Evolutionary conservation across 2,888 invertebrate genomes (phyloP).

Genomic region (Amiota mariae): DNA sequence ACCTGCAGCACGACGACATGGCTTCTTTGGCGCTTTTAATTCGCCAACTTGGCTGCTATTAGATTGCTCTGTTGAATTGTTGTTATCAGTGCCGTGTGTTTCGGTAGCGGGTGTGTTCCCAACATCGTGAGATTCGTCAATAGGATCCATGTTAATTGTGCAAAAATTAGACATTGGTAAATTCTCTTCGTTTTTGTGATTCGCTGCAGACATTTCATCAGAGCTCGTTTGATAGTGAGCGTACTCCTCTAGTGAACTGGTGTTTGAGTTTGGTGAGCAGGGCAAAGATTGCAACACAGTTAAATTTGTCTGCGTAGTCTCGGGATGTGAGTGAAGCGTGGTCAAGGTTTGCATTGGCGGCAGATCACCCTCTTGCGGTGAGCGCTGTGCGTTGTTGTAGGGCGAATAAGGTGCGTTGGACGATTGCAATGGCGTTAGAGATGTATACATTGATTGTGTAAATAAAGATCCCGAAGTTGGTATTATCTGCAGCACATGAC

Average conservation of each 20-base stretch:
- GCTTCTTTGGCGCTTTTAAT: conserved; percentile 26
- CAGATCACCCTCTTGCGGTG: conserved; percentile 70
- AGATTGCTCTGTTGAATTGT: background rate
- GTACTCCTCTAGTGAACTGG: conserved; percentile 62
- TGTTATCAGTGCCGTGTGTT: conserved; percentile 41
- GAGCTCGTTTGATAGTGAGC: background rate
- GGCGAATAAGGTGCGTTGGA: conserved; percentile 59
- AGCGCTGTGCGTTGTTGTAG: conserved; percentile 59
- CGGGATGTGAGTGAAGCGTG: conserved; percentile 55
- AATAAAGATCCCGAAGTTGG: conserved; percentile 77
- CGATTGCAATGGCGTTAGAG: conserved; percentile 44
- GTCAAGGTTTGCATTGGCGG: conserved; percentile 65
- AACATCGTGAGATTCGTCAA: conserved; percentile 37
- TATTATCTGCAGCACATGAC: conserved; percentile 66
- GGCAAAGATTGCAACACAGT: conserved; percentile 57
- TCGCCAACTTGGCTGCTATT: too few relatives aligned
- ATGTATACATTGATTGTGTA: background rate
- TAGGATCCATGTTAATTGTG: background rate
- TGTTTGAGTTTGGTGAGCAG: conserved; percentile 73
- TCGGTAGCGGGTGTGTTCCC: conserved; percentile 33
- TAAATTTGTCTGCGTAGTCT: conserved; percentile 51
- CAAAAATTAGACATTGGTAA: conserved; percentile 37
- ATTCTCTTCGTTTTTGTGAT: background rate
- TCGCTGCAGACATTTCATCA: conserved; percentile 15
- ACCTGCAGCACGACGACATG: background rate